phyloP scores from a whole-genome alignment of 2,888 invertebrate species.

The Caradrina kadenii region DNA sequence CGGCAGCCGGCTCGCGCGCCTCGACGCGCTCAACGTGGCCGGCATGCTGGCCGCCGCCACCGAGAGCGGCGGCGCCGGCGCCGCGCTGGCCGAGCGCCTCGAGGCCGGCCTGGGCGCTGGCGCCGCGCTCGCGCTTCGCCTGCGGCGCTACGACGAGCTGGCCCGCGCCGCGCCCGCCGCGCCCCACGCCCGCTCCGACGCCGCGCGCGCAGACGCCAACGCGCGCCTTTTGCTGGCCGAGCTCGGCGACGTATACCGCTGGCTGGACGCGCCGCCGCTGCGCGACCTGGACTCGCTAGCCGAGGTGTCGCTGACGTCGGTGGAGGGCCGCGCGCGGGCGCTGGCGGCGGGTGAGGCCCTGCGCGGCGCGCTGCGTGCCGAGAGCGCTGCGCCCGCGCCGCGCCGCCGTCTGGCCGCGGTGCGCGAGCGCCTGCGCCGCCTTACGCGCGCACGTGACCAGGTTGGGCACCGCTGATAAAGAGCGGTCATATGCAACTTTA shows the following conservation, averaged over 20 bases:
- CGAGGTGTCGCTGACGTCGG: constrained; percentile 75
- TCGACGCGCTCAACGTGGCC: constrained; percentile 92
- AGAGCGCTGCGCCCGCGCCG: constrained; percentile 63
- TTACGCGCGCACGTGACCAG: constrained; percentile 77
- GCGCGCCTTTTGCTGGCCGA: constrained; percentile 95
- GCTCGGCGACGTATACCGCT: constrained; percentile 91
- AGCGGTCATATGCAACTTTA: too few relatives aligned
- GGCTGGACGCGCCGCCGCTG: constrained; percentile 82
- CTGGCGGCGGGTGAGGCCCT: constrained; percentile 73
- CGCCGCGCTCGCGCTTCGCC: constrained; percentile 76
- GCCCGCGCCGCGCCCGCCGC: constrained; percentile 88
- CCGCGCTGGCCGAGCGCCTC: constrained; percentile 91
- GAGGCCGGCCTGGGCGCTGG: constrained; percentile 90
- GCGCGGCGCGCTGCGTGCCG: constrained; percentile 69
- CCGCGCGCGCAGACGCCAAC: constrained; percentile 93
- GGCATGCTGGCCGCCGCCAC: constrained; percentile 93
- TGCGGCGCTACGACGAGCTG: constrained; percentile 91
- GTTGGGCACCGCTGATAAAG: constrained; percentile 43
- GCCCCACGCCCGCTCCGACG: constrained; percentile 80
- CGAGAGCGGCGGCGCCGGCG: constrained; percentile 95
- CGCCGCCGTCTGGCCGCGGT: constrained; percentile 75
- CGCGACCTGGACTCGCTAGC: constrained; percentile 77
- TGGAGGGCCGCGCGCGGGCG: constrained; percentile 79
- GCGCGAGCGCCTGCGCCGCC: constrained; percentile 79
- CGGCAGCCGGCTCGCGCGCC: constrained; percentile 95